phyloP scores from a whole-genome alignment of 1,140 invertebrate genomes.

The Megathymus violae region DNA sequence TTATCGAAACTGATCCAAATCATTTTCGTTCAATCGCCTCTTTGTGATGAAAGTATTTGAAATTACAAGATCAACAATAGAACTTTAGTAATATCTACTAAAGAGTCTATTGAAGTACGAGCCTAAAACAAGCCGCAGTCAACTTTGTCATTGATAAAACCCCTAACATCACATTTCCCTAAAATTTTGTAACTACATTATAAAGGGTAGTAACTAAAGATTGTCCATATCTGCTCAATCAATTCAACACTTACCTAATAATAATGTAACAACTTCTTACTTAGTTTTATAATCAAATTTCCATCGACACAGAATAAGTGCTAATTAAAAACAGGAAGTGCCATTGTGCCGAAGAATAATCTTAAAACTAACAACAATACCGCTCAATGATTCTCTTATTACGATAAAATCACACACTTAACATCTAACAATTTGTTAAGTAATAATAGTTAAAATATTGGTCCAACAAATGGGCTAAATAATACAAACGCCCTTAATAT shows the following conservation, averaged over 20 bases:
- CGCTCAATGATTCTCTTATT: constrained; percentile 80
- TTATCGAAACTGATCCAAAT: constrained; percentile 62
- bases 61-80: constrained; percentile 46
- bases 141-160: constrained; percentile 83
- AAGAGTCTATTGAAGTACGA: constrained; percentile 50
- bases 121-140: constrained; percentile 71
- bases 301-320: constrained; percentile 83
- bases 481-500: constrained; percentile 83
- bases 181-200: constrained; percentile 80
- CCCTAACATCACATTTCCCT: constrained; percentile 80
- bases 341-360: constrained; percentile 81
- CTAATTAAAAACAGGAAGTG: constrained; percentile 84
- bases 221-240: constrained; percentile 82
- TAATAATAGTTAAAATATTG: constrained; percentile 84
- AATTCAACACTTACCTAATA: constrained; percentile 84
- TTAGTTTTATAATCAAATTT: constrained; percentile 81
- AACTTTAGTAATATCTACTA: constrained; percentile 45
- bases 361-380: constrained; percentile 83
- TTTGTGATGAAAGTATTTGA: constrained; percentile 61
- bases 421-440: constrained; percentile 83
- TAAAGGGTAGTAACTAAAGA: constrained; percentile 81
- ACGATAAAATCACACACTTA: constrained; percentile 83
- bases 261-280: constrained; percentile 84
- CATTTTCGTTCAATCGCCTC: constrained; percentile 63
- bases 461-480: constrained; percentile 84